phyloP scores from a whole-genome alignment of 2,888 invertebrate genomes.

The Esperia sulphurella region DNA sequence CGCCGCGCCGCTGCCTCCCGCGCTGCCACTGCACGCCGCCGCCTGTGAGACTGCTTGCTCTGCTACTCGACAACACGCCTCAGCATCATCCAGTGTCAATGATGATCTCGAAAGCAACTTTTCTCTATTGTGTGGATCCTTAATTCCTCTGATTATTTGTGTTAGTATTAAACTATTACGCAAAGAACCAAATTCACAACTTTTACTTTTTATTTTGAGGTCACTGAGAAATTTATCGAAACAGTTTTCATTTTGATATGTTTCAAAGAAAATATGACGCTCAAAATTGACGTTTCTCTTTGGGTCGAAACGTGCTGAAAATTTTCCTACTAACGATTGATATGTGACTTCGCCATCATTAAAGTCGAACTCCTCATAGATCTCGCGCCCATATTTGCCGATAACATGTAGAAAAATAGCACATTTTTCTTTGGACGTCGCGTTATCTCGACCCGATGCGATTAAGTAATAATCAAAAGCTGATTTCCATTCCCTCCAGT shows the following conservation, averaged over 20 bases:
- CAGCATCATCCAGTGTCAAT: neutral
- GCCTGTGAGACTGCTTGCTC: slow-evolving; percentile 1
- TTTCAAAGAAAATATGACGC: too few relatives aligned
- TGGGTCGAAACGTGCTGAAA: too few relatives aligned
- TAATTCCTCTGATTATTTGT: neutral
- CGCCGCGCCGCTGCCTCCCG: neutral
- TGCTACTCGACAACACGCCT: neutral
- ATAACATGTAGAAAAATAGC: too few relatives aligned
- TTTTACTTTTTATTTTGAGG: neutral
- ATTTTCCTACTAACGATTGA: too few relatives aligned
- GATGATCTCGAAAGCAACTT: neutral
- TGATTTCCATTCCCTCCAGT: too few relatives aligned
- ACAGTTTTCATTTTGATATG: neutral
- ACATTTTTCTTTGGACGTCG: too few relatives aligned
- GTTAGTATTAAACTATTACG: neutral
- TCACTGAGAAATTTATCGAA: neutral
- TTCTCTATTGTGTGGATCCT: neutral
- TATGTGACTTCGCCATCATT: too few relatives aligned
- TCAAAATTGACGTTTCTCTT: too few relatives aligned
- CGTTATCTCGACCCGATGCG: too few relatives aligned
- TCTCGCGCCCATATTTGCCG: too few relatives aligned
- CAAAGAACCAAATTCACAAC: neutral
- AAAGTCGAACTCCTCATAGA: too few relatives aligned
- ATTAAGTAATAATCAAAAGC: too few relatives aligned
- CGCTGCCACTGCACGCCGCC: slow-evolving; percentile 2